phyloP scores from a whole-genome alignment of 2,113 vertebrate genomes.

The Mormyrus iriodes region DNA sequence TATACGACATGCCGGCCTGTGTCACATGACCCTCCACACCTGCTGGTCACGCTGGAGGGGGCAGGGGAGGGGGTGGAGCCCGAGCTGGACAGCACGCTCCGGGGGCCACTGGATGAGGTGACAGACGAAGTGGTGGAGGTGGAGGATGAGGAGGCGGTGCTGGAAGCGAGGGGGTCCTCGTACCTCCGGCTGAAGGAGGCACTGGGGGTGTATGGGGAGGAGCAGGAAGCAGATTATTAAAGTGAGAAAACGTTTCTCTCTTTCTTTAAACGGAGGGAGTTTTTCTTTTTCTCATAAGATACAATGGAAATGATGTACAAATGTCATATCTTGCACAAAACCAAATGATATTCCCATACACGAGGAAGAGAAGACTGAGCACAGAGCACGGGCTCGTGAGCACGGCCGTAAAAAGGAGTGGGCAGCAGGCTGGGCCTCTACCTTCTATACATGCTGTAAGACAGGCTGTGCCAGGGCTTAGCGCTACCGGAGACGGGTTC shows the following conservation, averaged over 20 bases:
- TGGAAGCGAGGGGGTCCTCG: slow-evolving; percentile 82
- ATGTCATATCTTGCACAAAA: neutral
- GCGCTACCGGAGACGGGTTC: slow-evolving; percentile 68
- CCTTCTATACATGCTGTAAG: slow-evolving; percentile 74
- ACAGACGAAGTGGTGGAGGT: slow-evolving; percentile 75
- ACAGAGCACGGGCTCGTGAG: neutral
- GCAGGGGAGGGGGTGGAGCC: slow-evolving; percentile 53
- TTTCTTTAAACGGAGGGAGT: neutral
- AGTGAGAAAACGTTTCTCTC: neutral
- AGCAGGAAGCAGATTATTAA: slow-evolving; percentile 12
- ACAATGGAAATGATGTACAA: neutral
- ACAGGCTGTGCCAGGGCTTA: slow-evolving; percentile 72
- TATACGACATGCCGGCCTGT: neutral
- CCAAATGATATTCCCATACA: neutral
- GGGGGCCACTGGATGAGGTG: slow-evolving; percentile 89
- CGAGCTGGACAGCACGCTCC: slow-evolving; percentile 73
- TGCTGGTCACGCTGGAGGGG: slow-evolving; percentile 74
- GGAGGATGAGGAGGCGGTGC: slow-evolving; percentile 55
- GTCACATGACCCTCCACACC: slow-evolving; percentile 53
- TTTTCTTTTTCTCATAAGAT: neutral
- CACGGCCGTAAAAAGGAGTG: neutral
- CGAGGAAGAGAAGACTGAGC: neutral
- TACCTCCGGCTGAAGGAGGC: slow-evolving; percentile 89
- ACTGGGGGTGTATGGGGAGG: slow-evolving; percentile 51
- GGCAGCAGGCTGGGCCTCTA: slow-evolving; percentile 37